Evolutionary conservation across 1,140 invertebrate species (phyloP).

Genomic region (Colletes latitarsis): DNA sequence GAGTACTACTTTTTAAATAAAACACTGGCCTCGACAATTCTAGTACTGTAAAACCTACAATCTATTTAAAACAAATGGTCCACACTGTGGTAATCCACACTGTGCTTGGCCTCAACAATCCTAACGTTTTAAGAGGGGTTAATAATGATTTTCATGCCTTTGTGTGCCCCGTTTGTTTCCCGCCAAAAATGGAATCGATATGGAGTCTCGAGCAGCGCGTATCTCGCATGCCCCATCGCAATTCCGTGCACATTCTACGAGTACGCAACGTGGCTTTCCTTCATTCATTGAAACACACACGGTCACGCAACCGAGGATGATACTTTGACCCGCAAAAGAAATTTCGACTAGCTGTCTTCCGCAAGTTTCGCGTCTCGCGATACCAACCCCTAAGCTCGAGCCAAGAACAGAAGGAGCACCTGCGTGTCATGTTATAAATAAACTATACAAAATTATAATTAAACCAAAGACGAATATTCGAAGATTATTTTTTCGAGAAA

Average conservation of each 20-base stretch:
- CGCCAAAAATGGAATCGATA: slow-evolving; percentile 3
- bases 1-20: too few relatives aligned
- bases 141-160: too few relatives aligned
- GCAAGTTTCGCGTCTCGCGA: neutral
- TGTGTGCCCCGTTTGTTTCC: neutral
- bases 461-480: too few relatives aligned
- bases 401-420: too few relatives aligned
- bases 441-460: too few relatives aligned
- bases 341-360: slow-evolving; percentile 9
- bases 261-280: slow-evolving; percentile 33
- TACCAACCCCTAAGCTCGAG: neutral
- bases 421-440: too few relatives aligned
- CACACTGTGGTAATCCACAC: too few relatives aligned
- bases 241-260: slow-evolving; percentile 12
- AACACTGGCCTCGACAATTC: too few relatives aligned
- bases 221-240: slow-evolving; percentile 29
- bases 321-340: slow-evolving; percentile 33
- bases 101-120: neutral
- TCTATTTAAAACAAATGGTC: too few relatives aligned
- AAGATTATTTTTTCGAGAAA: too few relatives aligned
- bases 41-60: too few relatives aligned
- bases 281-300: slow-evolving; percentile 57
- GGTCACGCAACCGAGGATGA: slow-evolving; percentile 57
- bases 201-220: neutral
- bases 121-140: neutral